Evolutionary conservation across 2,888 invertebrate genomes (phyloP).

Genomic region (Adelognathus sp.): DNA sequence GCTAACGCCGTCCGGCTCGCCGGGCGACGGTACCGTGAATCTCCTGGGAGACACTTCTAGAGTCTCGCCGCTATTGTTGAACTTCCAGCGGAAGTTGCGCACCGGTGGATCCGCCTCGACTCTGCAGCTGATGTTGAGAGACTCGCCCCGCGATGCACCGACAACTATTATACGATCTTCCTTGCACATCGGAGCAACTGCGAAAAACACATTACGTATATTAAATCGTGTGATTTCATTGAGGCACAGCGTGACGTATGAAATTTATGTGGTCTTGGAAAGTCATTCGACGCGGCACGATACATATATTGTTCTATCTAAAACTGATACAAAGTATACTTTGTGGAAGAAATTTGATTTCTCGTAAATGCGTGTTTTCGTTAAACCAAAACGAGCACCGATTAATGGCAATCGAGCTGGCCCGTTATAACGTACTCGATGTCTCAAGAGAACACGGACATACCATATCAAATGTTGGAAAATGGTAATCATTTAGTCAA

Average conservation of each 20-base stretch:
- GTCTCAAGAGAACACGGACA: too few relatives aligned
- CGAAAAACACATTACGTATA: conserved; percentile 61
- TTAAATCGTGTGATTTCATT: not conserved
- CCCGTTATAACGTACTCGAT: too few relatives aligned
- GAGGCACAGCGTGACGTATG: not conserved
- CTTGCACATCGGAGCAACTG: conserved; percentile 93
- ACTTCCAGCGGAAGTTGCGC: conserved; percentile 95
- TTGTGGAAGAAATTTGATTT: too few relatives aligned
- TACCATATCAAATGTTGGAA: too few relatives aligned
- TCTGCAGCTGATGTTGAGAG: conserved; percentile 92
- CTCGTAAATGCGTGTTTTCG: too few relatives aligned
- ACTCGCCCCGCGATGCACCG: conserved; percentile 94
- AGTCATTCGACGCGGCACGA: too few relatives aligned
- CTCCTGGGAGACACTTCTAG: conserved; percentile 91
- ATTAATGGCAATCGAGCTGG: too few relatives aligned
- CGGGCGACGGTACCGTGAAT: conserved; percentile 83
- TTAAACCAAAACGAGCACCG: too few relatives aligned
- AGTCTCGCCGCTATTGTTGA: conserved; percentile 96
- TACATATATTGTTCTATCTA: too few relatives aligned
- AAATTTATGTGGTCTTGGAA: too few relatives aligned
- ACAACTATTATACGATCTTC: conserved; percentile 90
- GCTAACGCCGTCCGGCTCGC: conserved; percentile 87
- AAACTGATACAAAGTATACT: too few relatives aligned
- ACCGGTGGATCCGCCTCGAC: conserved; percentile 96
- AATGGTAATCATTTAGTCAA: too few relatives aligned